Evolutionary conservation across 1,140 invertebrate genomes (phyloP).

Genomic region (Sinonovacula constricta): DNA sequence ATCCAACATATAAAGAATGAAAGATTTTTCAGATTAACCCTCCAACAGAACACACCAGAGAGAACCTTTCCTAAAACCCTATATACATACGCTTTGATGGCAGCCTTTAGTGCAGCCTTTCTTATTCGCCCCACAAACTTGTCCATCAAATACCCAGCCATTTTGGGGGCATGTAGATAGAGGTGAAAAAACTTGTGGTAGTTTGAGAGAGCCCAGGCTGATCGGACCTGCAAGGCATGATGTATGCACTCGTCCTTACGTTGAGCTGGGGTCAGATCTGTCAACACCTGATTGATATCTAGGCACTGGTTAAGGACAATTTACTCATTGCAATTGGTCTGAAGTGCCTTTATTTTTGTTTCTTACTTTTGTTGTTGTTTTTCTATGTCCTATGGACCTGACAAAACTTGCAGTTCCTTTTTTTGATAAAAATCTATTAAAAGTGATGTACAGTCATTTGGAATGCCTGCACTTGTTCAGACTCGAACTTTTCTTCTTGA

Average conservation of each 20-base stretch:
- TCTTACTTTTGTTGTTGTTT: too few relatives aligned
- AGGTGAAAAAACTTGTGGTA: constrained; percentile 95
- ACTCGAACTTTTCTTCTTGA: too few relatives aligned
- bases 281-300: constrained; percentile 96
- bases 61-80: constrained; percentile 1
- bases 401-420: too few relatives aligned
- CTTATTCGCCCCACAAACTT: constrained; percentile 97
- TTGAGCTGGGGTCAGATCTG: constrained; percentile 87
- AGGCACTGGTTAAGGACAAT: constrained; percentile 61
- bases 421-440: too few relatives aligned
- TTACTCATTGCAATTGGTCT: too few relatives aligned
- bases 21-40: not conserved
- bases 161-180: constrained; percentile 91
- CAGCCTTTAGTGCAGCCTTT: constrained; percentile 91
- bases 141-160: constrained; percentile 98
- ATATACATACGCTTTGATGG: constrained; percentile 96
- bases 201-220: constrained; percentile 94
- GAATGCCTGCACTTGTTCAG: too few relatives aligned
- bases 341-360: too few relatives aligned
- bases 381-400: too few relatives aligned
- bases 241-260: constrained; percentile 90
- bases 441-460: too few relatives aligned
- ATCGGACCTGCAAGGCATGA: constrained; percentile 91
- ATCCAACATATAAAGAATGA: not conserved
- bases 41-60: not conserved